Base-by-base conservation (phyloP, 2,888 invertebrate species). In the Folsomia manolachei region DNA sequence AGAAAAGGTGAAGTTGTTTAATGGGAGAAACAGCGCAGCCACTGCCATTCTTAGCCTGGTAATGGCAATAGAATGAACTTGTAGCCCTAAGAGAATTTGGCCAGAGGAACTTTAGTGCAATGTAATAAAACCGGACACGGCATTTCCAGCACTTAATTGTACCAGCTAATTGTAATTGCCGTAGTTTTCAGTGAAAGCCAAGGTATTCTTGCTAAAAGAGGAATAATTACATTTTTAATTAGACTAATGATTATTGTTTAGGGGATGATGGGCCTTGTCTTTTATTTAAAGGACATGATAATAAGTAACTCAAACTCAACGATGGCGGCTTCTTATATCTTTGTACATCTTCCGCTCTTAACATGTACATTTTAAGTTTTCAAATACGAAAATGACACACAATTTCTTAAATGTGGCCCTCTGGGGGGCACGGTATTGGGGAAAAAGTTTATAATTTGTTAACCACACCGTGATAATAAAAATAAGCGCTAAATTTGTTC, bases 191-290 rank as follows among this genome's bases (percentile, higher is more conserved):
- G 23, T 67, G 52, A 26, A 4, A 26, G 25, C 26, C 9, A 53
- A 56, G 67, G 60, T 53, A 67, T 25, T n/a, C n/a, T n/a, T n/a
- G n/a, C n/a, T n/a, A 53, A 56, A 60, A 52, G 52, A 67, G 52
- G 67, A 67, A 60, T 67, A 67, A 67, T 67, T 67, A 67, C 60
- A 67, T 60, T 53, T 67, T 67, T 67, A 67, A 67, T 67, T 67
- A 67, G 56, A 60, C 67, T 67, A 67, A 67, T 67, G 67, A 67
- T 67, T 67, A 67, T 67, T 67, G 67, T 56, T 67, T 60, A 23
- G 67, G 66, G 67, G 67, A 60, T 67, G 67, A 67, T 52, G 67
- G 26, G 67, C 9, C 27, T 56, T 26, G 67, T 67, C 52, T 21
- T 60, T n/a, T n/a, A n/a, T n/a, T n/a, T 24, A 26, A 67, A 67